phyloP scores from a whole-genome alignment of 2,113 vertebrate species.

The Coregonus clupeaformis region DNA sequence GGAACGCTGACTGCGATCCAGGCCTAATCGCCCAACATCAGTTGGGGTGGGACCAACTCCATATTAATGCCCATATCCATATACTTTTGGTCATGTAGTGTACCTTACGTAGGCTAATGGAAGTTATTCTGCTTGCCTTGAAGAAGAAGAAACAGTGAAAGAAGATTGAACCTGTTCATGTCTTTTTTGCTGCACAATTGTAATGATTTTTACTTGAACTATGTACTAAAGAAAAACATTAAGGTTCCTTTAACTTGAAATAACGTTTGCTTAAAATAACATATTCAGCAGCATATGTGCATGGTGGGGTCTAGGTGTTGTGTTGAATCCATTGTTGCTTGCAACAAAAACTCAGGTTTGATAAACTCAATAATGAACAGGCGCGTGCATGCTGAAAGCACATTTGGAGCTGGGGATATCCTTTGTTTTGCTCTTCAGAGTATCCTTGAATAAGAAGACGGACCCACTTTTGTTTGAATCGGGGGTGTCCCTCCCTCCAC shows the following conservation, averaged over 20 bases:
- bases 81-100: too few relatives aligned
- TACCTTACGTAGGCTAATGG: too few relatives aligned
- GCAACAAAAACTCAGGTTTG: slow-evolving; percentile 1
- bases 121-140: too few relatives aligned
- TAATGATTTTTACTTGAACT: too few relatives aligned
- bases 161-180: too few relatives aligned
- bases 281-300: neutral
- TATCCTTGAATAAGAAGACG: slow-evolving; percentile 23
- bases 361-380: slow-evolving; percentile 22
- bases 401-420: slow-evolving; percentile 33
- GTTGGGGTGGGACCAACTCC: too few relatives aligned
- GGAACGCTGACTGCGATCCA: too few relatives aligned
- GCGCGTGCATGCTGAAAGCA: slow-evolving; percentile 23
- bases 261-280: neutral
- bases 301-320: neutral
- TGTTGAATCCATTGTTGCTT: slow-evolving; percentile 4
- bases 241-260: neutral
- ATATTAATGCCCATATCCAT: too few relatives aligned
- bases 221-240: too few relatives aligned
- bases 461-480: slow-evolving; percentile 62
- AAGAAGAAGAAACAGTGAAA: too few relatives aligned
- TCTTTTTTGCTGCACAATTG: too few relatives aligned
- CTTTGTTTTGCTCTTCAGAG: slow-evolving; percentile 34
- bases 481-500: slow-evolving; percentile 54
- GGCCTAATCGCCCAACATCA: too few relatives aligned